Evolutionary conservation across 2,888 invertebrate genomes (phyloP).

Genomic region (Drosophila birchii): DNA sequence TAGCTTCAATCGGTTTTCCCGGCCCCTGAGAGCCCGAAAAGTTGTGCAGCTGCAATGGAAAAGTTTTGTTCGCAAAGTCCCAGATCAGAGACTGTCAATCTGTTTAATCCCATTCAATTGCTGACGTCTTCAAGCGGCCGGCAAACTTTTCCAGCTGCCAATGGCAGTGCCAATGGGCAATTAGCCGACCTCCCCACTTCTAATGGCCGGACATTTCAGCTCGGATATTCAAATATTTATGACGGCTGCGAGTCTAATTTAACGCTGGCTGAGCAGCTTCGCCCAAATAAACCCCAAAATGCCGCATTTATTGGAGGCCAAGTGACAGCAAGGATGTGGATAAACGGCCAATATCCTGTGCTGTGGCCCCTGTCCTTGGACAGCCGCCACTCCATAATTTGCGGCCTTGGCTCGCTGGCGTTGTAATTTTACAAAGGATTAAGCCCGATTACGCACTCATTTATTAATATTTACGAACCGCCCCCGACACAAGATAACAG

Average conservation of each 20-base stretch:
- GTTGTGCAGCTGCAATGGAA: slow-evolving; percentile 39
- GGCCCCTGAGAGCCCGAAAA: slow-evolving; percentile 24
- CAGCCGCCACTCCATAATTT: slow-evolving; percentile 57
- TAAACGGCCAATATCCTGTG: slow-evolving; percentile 63
- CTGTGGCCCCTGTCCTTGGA: slow-evolving; percentile 26
- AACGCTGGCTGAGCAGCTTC: slow-evolving; percentile 66
- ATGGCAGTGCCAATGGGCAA: slow-evolving; percentile 31
- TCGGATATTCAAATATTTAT: slow-evolving; percentile 69
- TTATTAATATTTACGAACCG: slow-evolving; percentile 76
- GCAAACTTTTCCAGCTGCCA: slow-evolving; percentile 36
- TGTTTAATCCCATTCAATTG: slow-evolving; percentile 49
- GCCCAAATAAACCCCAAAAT: slow-evolving; percentile 48
- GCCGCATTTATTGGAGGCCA: slow-evolving; percentile 38
- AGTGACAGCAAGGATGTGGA: slow-evolving; percentile 41
- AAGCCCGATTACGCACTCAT: slow-evolving; percentile 75
- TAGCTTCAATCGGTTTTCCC: slow-evolving; percentile 24
- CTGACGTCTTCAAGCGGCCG: slow-evolving; percentile 45
- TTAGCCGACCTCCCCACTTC: slow-evolving; percentile 40
- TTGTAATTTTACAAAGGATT: slow-evolving; percentile 80
- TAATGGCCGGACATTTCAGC: slow-evolving; percentile 55
- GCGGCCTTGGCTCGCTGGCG: slow-evolving; percentile 57
- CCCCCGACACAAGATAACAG: slow-evolving; percentile 52
- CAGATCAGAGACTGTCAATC: slow-evolving; percentile 50
- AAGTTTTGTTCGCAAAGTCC: slow-evolving; percentile 35
- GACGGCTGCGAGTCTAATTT: slow-evolving; percentile 67